Conservation (phyloP, 2,888 invertebrate species). For the Therioaphis trifolii region DNA sequence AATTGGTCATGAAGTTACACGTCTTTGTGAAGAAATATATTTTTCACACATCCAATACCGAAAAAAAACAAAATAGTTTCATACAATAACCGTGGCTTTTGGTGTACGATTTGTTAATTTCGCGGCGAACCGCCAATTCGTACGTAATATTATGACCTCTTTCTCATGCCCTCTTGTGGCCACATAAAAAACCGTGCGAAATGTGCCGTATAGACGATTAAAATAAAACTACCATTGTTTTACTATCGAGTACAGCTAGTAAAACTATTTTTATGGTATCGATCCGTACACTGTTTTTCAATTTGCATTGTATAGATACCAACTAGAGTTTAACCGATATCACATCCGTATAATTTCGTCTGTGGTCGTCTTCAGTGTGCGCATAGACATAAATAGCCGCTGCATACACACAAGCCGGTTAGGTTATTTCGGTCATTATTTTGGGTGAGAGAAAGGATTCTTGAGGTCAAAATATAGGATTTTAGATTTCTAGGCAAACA, state of each 20-base stretch:
- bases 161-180: conserved; percentile 48
- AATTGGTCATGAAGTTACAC: not conserved
- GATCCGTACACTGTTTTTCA: conserved; percentile 20
- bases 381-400: not conserved
- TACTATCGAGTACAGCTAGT: not conserved
- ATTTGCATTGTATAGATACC: not conserved
- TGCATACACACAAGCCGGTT: not conserved
- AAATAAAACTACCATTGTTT: conserved; percentile 52
- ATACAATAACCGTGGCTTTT: conserved; percentile 18
- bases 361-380: not conserved
- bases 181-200: conserved; percentile 55
- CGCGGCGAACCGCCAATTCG: conserved; percentile 43
- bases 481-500: conserved; percentile 41
- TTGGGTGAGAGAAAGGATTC: conserved; percentile 53
- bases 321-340: not conserved
- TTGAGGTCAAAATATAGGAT: conserved; percentile 35
- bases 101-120: conserved; percentile 36
- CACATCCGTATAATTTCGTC: conserved; percentile 7
- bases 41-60: conserved; percentile 12
- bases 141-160: conserved; percentile 52
- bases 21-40: not conserved
- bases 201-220: conserved; percentile 55
- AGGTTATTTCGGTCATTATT: conserved; percentile 9
- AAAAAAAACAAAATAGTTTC: not conserved
- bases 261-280: conserved; percentile 23